Base-by-base conservation (phyloP, 2,888 invertebrate species). In the Cactoblastis cactorum region DNA sequence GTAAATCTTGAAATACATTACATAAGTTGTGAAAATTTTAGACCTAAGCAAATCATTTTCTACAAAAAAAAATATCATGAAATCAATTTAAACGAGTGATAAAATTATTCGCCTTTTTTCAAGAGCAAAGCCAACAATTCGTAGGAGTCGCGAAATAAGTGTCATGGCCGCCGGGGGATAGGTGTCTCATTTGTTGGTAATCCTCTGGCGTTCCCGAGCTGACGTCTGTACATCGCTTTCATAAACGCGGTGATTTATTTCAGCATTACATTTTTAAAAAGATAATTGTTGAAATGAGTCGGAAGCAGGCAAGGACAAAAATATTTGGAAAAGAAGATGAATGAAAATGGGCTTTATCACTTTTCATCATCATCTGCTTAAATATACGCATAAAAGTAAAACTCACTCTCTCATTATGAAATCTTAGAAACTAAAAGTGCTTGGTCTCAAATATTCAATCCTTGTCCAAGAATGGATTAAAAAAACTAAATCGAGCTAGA, bases 141-240 rank as follows among this genome's bases (percentile, higher is more conserved):
- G 41, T 43, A 9, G 24, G 24, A 8, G 28, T 28, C 8, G 2
- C 24, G 28, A 28, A 43, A 43, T 43, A 43, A 43, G 43, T 28
- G 43, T 15, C 43, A 43, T 28, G 43, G 43, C 43, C 28, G 15
- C 43, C 28, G 17, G 15, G 28, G 43, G 43, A 28, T 22, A 41
- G 43, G 43, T 43, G 43, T 43, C 28, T 28, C 43, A 28, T 43
- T 43, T 32, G 43, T 28, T 9, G 28, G 43, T 43, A 32, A 43
- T 15, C 41, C 28, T 9, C 15, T 15, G 6, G 14, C 43, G 15
- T 43, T 43, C 28, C 43, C 43, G 43, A 28, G 32, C 32, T 43
- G 28, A 43, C 9, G 28, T 6, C 8, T 4, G 28, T 28, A 28
- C 28, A 28, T 15, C 28, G 14, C 3, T 32, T 17, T 43, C 8